phyloP scores from a whole-genome alignment of 2,797 vertebrate species.

The Loris lydekkerianus region DNA sequence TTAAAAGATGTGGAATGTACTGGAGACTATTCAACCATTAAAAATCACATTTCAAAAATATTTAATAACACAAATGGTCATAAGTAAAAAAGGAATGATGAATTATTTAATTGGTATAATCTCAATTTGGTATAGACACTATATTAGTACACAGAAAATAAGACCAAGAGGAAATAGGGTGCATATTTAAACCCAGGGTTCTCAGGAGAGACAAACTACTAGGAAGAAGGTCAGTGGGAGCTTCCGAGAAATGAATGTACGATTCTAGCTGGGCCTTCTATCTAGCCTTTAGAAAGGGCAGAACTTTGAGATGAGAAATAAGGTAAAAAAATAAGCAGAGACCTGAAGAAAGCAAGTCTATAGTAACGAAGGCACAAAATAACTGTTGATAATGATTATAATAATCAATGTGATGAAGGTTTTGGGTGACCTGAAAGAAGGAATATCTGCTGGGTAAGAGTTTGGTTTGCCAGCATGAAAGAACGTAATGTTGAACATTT shows the following conservation, averaged over 20 bases:
- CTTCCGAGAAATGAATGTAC: conserved; percentile 2
- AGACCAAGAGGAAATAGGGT: not conserved
- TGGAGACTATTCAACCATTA: conserved; percentile 9
- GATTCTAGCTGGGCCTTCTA: not conserved
- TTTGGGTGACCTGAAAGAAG: conserved; percentile 1
- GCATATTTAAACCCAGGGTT: not conserved
- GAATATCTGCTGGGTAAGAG: not conserved
- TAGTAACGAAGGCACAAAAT: not conserved
- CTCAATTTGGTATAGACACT: not conserved
- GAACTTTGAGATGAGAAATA: conserved; percentile 18
- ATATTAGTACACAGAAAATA: not conserved
- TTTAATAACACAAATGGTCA: conserved; percentile 42
- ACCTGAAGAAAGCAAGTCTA: not conserved
- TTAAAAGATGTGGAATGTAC: not conserved
- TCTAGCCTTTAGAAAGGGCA: not conserved
- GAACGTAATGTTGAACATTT: not conserved
- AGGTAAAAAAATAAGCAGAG: conserved; percentile 31
- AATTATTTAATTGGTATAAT: not conserved
- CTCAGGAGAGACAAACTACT: not conserved
- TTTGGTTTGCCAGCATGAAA: not conserved
- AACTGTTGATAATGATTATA: not conserved
- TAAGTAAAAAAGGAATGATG: not conserved
- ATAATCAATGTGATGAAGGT: not conserved
- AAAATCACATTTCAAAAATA: conserved; percentile 44
- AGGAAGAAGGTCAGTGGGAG: not conserved